Conservation (phyloP, 2,888 invertebrate species). For the Hecatera dysodea region DNA sequence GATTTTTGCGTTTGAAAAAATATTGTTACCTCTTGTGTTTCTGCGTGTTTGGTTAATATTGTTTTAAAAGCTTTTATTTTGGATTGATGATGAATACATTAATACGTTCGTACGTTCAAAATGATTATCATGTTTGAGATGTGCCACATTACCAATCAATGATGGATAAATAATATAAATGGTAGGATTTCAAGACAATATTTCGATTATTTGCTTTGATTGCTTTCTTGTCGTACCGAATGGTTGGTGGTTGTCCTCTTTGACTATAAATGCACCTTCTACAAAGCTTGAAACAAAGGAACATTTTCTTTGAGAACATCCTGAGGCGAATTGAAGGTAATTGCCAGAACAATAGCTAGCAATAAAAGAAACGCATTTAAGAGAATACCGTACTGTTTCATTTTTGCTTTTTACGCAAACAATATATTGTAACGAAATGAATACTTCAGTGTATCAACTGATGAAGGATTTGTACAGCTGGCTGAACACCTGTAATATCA, state of each 20-base stretch:
- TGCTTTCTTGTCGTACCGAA: not conserved
- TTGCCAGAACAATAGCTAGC: not conserved
- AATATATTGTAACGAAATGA: not conserved
- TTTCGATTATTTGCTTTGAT: not conserved
- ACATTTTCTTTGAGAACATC: not conserved
- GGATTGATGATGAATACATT: not conserved
- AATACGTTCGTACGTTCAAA: too few species aligned
- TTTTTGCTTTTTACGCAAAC: not conserved
- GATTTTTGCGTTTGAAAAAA: conserved; percentile 1
- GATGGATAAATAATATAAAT: too few species aligned
- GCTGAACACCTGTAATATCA: conserved; percentile 17
- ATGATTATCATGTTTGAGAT: too few species aligned
- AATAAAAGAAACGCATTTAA: not conserved
- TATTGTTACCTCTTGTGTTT: not conserved
- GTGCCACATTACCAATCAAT: too few species aligned
- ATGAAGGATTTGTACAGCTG: not conserved
- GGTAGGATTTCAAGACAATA: too few species aligned
- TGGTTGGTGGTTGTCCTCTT: too few species aligned
- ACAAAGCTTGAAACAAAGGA: not conserved
- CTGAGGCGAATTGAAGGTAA: not conserved
- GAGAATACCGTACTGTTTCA: not conserved
- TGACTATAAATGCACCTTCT: not conserved
- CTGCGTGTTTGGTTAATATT: not conserved
- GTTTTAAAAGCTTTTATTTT: not conserved
- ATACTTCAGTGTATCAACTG: not conserved